Conservation (phyloP, 1,140 invertebrate species). For the Trichonephila clavata region DNA sequence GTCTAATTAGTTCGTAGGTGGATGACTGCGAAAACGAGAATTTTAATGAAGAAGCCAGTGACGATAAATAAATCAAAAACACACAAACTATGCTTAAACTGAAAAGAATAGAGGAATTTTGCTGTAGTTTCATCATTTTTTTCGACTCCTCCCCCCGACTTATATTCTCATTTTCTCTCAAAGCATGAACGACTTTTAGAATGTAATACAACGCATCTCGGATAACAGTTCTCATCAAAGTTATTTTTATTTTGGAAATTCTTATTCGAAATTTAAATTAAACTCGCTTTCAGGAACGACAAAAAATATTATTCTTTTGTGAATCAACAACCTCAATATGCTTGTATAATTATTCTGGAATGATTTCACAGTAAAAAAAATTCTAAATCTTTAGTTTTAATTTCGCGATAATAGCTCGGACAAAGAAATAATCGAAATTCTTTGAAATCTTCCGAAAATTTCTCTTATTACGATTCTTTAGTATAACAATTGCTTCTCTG, state of each 20-base stretch:
- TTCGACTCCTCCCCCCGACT: neutral
- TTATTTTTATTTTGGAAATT: neutral
- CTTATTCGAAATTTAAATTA: neutral
- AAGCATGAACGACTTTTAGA: neutral
- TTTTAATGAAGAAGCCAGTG: conserved; percentile 1
- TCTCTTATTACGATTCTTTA: no score
- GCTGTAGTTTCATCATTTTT: neutral
- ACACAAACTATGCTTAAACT: conserved; percentile 12
- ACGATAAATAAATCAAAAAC: neutral
- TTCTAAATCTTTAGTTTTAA: neutral
- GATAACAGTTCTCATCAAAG: no score
- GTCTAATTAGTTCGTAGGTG: conserved; percentile 53
- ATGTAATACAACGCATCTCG: neutral
- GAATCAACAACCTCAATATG: no score
- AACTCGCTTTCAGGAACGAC: neutral
- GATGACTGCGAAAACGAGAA: conserved; percentile 17
- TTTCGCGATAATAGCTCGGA: neutral
- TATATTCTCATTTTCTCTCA: neutral
- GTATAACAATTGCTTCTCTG: no score
- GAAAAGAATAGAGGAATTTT: neutral
- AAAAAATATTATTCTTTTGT: no score
- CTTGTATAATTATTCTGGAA: neutral
- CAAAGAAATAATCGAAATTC: neutral
- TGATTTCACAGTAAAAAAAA: neutral
- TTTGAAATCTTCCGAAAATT: no score